Percentiles rank a stretch among this genome's conserved stretches.
phyloP scores from a whole-genome alignment of 2,797 vertebrate species.

The Alauda arvensis region DNA sequence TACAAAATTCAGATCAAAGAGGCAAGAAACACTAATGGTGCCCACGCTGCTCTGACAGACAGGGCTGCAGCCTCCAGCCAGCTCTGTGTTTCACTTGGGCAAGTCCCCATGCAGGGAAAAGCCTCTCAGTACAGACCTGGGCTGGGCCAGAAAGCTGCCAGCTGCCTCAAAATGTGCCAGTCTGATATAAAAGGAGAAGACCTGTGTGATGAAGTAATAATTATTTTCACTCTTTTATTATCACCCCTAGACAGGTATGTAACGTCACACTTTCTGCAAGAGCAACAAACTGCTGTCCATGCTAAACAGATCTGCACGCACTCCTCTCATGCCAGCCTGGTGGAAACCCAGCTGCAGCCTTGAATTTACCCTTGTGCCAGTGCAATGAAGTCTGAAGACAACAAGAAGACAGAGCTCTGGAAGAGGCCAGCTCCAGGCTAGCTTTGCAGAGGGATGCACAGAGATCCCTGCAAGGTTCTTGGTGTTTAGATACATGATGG shows the following conservation, averaged over 20 bases:
- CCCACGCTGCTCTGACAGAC: neutral
- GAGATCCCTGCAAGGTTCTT: neutral
- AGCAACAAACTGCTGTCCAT: neutral
- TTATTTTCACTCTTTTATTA: neutral
- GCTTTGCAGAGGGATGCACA: accelerated
- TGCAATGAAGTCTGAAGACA: neutral
- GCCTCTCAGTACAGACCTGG: neutral
- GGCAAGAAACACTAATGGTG: neutral
- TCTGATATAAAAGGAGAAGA: neutral
- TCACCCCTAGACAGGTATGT: neutral
- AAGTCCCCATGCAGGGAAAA: neutral
- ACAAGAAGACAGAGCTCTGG: neutral
- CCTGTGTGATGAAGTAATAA: neutral
- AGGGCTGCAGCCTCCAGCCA: neutral
- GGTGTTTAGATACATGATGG: neutral
- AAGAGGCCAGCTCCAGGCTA: accelerated
- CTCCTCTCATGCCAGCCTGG: neutral
- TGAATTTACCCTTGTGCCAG: neutral
- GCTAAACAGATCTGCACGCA: neutral
- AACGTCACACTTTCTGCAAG: neutral
- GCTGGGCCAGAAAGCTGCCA: neutral
- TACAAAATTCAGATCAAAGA: neutral
- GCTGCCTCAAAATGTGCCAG: neutral
- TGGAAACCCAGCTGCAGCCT: neutral
- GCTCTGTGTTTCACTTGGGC: neutral